These are phyloP conservation scores for Enteromius thamalakanensis DNA, from an alignment of 2,797 vertebrate species.

Conservation along the genomic window DNA sequence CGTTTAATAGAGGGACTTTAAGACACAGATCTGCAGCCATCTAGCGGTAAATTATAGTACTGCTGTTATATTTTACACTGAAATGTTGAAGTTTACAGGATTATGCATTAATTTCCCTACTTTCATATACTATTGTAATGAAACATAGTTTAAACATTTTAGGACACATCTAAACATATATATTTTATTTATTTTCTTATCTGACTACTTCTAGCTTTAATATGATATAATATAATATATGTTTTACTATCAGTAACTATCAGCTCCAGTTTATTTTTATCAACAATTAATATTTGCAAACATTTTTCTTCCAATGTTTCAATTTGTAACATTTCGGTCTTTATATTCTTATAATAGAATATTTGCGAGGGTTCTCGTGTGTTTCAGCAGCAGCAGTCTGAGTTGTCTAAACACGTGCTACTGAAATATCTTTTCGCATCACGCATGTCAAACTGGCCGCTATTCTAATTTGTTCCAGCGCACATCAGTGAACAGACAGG, in stretches of 20 bases:
- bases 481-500: conserved; percentile 43
- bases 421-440: neutral
- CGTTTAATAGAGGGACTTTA: neutral
- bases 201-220: neutral
- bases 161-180: neutral
- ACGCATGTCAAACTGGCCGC: neutral
- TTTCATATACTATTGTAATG: neutral
- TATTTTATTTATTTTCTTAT: too few species aligned
- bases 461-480: neutral
- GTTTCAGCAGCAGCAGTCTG: neutral
- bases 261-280: neutral
- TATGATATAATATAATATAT: neutral
- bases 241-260: neutral
- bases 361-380: neutral
- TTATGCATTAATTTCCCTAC: too few species aligned
- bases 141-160: neutral
- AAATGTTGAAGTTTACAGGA: neutral
- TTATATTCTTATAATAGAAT: neutral
- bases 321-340: neutral
- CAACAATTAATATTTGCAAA: neutral
- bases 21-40: conserved; percentile 62
- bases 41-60: conserved; percentile 62
- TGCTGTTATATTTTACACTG: neutral
- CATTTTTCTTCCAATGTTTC: neutral
- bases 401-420: neutral